Base-by-base conservation (phyloP, 2,888 invertebrate genomes). In the Flexamia atlantica region DNA sequence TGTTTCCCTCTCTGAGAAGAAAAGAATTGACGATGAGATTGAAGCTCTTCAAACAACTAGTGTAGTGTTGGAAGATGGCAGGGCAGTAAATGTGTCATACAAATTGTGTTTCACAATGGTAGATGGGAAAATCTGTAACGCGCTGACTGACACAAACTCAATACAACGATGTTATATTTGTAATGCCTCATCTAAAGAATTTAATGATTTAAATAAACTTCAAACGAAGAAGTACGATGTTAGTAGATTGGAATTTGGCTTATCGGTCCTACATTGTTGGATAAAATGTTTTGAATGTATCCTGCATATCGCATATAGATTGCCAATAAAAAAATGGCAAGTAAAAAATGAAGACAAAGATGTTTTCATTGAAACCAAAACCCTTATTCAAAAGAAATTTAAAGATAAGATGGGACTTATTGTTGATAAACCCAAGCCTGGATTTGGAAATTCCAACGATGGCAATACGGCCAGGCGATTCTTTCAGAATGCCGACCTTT, bases 51-150 rank as follows among this genome's bases (percentile, higher is more conserved):
- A 14, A 23, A 64, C 9, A 25, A 17, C 23, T 12, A 28, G 1
- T 1, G 12, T 64, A 28, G 1, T 12, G 25, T 3, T 64, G 5
- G 25, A 64, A 10, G 64, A 64, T 28, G n/a, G n/a, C 12, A 17
- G 5, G 20, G 12, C 25, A 9, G 64, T 2, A 64, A 4, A 28
- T 28, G 64, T 64, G 30, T 64, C 30, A 17, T 64, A 4, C 30
- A 64, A 64, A 64, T 20, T 64, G 23, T 64, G 64, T 30, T 64
- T 64, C 23, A 64, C 64, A 20, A 17, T 64, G 30, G 5, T 64
- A 30, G 64, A 64, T 64, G 30, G 64, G 10, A 64, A 64, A 64
- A 2, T 64, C 1, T 64, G 5, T 20, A 64, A 64, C 14, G 25
- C 30, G 17, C 20, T 64, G 64, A 64, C 9, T 9, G 64, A 30